Conservation (phyloP, 1,140 invertebrate species). For the Platyscapa corneri region DNA sequence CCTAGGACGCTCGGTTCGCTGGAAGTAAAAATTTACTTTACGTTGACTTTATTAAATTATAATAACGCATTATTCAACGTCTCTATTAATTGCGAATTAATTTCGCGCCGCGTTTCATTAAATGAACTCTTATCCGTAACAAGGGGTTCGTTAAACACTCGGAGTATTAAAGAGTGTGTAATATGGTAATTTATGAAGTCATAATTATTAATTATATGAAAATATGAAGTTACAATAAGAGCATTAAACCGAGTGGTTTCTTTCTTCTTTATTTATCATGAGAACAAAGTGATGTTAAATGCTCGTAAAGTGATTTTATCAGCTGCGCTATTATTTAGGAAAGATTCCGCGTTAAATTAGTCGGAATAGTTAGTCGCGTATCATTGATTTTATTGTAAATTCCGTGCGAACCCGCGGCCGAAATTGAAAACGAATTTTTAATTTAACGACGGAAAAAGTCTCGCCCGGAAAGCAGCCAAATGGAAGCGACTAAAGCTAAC, state of each 20-base stretch:
- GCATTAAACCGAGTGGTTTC: not conserved
- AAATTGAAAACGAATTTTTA: too few species aligned
- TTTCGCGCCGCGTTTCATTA: not conserved
- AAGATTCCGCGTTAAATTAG: too few species aligned
- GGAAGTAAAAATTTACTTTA: not conserved
- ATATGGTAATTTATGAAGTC: not conserved
- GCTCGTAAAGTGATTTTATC: slow-evolving; percentile 9
- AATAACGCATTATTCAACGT: not conserved
- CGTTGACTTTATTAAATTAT: not conserved
- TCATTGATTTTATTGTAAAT: too few species aligned
- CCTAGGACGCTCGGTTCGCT: too few species aligned
- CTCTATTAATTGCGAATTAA: not conserved
- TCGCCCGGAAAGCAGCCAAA: too few species aligned
- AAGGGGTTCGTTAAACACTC: not conserved
- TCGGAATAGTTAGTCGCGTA: too few species aligned
- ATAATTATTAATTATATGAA: slow-evolving; percentile 18
- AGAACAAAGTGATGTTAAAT: not conserved
- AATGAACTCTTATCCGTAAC: not conserved
- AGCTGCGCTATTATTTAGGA: not conserved
- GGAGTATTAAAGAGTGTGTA: not conserved
- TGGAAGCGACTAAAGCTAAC: too few species aligned
- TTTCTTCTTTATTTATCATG: not conserved
- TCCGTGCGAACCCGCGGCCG: too few species aligned
- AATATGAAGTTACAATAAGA: slow-evolving; percentile 11
- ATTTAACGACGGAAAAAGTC: too few species aligned